These are phyloP conservation scores for Indicator maculatus DNA, from an alignment of 2,113 vertebrate genomes.

Conservation along the genomic window DNA sequence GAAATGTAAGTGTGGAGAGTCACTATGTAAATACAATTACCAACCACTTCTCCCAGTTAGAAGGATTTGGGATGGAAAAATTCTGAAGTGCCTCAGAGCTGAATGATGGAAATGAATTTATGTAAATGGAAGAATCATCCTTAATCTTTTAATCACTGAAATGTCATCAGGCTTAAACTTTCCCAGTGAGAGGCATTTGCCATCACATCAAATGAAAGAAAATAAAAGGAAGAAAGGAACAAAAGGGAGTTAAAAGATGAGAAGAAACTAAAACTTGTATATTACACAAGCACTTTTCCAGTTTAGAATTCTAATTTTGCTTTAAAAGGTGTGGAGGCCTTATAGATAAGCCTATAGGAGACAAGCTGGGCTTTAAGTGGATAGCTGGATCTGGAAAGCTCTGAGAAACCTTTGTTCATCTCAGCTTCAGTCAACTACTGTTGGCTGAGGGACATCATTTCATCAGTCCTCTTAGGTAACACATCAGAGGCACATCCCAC, in stretches of 20 bases:
- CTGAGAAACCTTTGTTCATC: neutral
- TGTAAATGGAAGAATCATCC: neutral
- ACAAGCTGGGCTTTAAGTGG: neutral
- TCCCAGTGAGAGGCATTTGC: neutral
- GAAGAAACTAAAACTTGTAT: neutral
- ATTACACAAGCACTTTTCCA: neutral
- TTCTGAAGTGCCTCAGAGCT: neutral
- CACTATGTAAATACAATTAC: neutral
- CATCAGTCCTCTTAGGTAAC: neutral
- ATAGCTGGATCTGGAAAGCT: neutral
- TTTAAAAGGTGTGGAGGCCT: neutral
- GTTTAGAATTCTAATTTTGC: neutral
- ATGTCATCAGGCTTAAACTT: neutral
- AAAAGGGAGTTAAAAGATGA: neutral
- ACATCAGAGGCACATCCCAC: neutral
- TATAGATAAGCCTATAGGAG: neutral
- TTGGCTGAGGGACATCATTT: neutral
- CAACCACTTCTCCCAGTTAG: neutral
- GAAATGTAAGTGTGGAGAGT: slow-evolving; percentile 18
- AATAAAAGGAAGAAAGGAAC: neutral
- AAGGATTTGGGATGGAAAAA: neutral
- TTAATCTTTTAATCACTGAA: slow-evolving; percentile 25
- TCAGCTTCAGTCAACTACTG: neutral
- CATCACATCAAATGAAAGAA: neutral
- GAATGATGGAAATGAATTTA: neutral